Base-by-base conservation (phyloP, 2,113 vertebrate genomes). In the Paracyprichromis sp. region DNA sequence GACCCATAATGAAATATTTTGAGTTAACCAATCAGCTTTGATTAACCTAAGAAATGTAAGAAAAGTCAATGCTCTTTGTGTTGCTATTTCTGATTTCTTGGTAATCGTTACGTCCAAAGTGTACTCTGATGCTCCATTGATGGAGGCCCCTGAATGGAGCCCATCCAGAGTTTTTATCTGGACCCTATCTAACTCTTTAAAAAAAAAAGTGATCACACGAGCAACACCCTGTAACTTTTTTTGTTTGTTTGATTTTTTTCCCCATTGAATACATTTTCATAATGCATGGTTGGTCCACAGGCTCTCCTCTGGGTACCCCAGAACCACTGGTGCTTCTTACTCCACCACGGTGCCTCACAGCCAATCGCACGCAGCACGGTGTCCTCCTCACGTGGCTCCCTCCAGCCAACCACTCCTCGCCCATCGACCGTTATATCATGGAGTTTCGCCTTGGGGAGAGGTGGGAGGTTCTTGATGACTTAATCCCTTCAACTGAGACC, bases 341-440 rank as follows among this genome's bases (percentile, higher is more conserved):
- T 96, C 98, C 99, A 99, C 99, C 99, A 93, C 97, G 99, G 97
- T 99, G 99, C 98, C 99, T 99, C 97, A 99, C 98, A 97, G 99
- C 98, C 96, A 99, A 99, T 92, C 97, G 99, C 96, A 99, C 99
- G 90, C 98, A 99, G 96, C 99, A 99, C 95, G 99, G 99, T 90
- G 98, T 99, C 92, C 97, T 99, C 85, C 95, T 99, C 93, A 98
- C 98, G 3, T 99, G 99, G 99, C 98, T 99, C 86, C 98, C 98
- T 80, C 98, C 99, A 7, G 97, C 97, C 93, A 99, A 99, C 96
- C 99, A 99, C 97, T 98, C 96, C 92, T 99, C 98, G 76, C 98
- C 98, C 34, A 96, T 99, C 3, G 98, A 98, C 95, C 98, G 97
- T 87, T 99, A 99, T 89, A 96, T 99, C 96, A 97, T 99, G 97